Percentiles rank a stretch among this genome's conserved stretches.
Conservation (phyloP, 2,113 vertebrate genomes). For the Coptodon bakossiorum region DNA sequence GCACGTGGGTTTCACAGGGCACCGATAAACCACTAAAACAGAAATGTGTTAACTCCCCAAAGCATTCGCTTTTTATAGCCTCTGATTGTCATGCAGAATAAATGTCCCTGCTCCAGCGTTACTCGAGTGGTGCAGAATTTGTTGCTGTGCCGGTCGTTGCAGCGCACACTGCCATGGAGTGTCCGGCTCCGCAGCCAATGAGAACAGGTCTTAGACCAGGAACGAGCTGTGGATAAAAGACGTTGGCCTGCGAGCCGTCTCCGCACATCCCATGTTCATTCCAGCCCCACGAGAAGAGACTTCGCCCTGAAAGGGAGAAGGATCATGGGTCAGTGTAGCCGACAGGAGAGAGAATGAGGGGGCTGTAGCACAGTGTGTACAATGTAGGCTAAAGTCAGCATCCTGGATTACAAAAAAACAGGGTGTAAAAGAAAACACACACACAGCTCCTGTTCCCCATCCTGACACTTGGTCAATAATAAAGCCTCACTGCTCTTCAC, state of each 20-base stretch:
- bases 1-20: neutral
- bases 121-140: neutral
- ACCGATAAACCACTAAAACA: neutral
- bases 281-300: slow-evolving; percentile 90
- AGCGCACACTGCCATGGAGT: slow-evolving; percentile 81
- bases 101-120: neutral
- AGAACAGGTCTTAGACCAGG: slow-evolving; percentile 61
- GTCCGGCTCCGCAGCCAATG: slow-evolving; percentile 89
- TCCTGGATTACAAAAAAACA: neutral
- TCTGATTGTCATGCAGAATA: neutral
- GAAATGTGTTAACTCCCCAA: neutral
- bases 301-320: slow-evolving; percentile 64
- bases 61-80: neutral
- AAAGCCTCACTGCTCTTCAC: slow-evolving; percentile 45
- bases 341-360: neutral
- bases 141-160: neutral
- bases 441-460: neutral
- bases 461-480: slow-evolving; percentile 16
- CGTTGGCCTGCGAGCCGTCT: slow-evolving; percentile 72
- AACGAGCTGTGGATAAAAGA: slow-evolving; percentile 70
- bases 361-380: neutral
- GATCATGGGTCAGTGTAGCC: slow-evolving; percentile 39
- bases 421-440: neutral
- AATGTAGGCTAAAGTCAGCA: slow-evolving; percentile 20
- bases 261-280: slow-evolving; percentile 96